Conservation (phyloP, 2,113 vertebrate species). For the Cynocephalus volans region DNA sequence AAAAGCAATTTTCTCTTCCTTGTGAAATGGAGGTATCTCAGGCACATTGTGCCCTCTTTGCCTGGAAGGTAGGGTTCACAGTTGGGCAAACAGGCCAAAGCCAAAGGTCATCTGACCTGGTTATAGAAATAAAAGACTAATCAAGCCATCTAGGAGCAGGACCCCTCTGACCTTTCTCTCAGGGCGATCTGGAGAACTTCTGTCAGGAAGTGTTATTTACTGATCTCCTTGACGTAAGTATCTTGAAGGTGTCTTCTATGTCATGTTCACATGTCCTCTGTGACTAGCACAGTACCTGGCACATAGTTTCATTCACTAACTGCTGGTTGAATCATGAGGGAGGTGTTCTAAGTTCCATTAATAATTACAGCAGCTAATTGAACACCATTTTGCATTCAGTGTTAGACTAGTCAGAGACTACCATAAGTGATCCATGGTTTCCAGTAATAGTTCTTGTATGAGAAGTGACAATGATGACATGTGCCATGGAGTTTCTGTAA, state of each 20-base stretch:
- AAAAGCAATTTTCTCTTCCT: neutral
- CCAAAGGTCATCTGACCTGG: neutral
- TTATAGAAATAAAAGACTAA: neutral
- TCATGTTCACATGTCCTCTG: neutral
- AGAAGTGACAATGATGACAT: neutral
- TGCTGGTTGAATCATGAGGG: neutral
- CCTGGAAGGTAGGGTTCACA: neutral
- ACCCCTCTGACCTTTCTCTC: neutral
- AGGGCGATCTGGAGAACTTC: neutral
- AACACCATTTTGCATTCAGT: neutral
- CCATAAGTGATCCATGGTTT: neutral
- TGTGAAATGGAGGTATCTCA: neutral
- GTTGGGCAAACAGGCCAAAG: neutral
- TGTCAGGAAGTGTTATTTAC: neutral
- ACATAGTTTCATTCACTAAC: neutral
- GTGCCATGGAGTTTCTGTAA: neutral
- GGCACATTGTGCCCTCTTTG: neutral
- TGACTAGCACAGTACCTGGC: neutral
- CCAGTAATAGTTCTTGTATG: neutral
- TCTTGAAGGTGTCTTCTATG: neutral
- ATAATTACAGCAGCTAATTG: neutral
- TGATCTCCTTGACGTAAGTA: neutral
- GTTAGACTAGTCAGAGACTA: neutral
- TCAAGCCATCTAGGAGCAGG: neutral
- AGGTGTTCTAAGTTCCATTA: neutral